A percentile compares a stretch with the other conserved stretches of the same genome.
These are phyloP conservation scores for Stegastes partitus DNA, from an alignment of 2,113 vertebrate species.

Conservation along the genomic window DNA sequence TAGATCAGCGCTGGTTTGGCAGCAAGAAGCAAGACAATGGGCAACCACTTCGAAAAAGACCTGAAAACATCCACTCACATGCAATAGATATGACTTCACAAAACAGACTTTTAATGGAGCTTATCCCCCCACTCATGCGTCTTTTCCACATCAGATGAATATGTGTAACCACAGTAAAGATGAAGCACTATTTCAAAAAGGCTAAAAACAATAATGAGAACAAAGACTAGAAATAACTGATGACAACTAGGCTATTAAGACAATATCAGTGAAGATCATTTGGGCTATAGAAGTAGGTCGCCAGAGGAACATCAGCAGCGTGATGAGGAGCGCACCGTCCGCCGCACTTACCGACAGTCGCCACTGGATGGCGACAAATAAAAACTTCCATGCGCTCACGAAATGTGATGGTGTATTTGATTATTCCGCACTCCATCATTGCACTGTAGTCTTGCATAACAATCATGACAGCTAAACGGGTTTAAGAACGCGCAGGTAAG, in stretches of 20 bases:
- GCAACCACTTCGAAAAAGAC: not conserved
- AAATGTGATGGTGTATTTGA: slow-evolving; percentile 69
- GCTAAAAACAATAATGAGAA: not conserved
- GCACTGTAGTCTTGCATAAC: slow-evolving; percentile 69
- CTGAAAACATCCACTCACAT: not conserved
- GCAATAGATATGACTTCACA: not conserved
- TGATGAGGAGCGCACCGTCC: slow-evolving; percentile 8
- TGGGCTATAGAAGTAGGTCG: slow-evolving; percentile 27
- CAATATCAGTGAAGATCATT: not conserved
- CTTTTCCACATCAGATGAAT: not conserved
- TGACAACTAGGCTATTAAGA: not conserved
- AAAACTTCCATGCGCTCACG: not conserved
- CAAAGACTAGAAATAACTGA: not conserved
- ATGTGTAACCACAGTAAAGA: not conserved
- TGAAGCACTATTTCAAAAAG: not conserved
- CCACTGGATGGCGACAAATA: slow-evolving; percentile 78
- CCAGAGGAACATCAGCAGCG: not conserved
- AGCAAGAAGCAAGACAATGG: not conserved
- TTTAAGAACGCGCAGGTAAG: slow-evolving; percentile 75
- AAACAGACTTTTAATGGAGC: no score
- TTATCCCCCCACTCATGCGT: no score
- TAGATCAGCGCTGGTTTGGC: not conserved
- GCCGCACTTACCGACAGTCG: not conserved
- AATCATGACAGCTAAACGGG: slow-evolving; percentile 75
- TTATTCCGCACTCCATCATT: slow-evolving; percentile 73